Conservation (phyloP, 2,888 invertebrate species). For the Cephus pulcher region DNA sequence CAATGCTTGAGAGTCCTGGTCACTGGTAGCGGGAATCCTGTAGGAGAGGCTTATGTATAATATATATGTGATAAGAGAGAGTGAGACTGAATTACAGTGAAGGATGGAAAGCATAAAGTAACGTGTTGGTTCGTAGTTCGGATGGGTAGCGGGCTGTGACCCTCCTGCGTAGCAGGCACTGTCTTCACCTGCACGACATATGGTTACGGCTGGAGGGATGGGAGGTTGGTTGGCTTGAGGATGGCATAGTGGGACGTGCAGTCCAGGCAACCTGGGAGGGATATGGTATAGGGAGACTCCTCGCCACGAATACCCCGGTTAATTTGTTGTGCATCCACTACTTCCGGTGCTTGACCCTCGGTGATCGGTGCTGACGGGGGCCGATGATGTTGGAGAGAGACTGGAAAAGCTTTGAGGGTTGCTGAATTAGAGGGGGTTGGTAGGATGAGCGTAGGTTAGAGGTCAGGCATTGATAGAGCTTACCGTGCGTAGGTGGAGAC, state of each 20-base stretch:
- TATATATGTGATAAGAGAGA: neutral
- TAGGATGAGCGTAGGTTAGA: neutral
- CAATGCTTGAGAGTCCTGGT: neutral
- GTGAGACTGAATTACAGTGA: neutral
- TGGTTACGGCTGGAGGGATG: conserved; percentile 50
- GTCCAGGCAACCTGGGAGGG: neutral
- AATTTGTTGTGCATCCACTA: conserved; percentile 53
- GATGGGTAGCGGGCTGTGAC: neutral
- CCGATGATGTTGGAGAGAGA: neutral
- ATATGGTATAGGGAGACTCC: neutral
- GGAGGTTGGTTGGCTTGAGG: conserved; percentile 38
- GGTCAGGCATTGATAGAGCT: conserved; percentile 50
- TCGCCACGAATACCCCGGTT: conserved; percentile 40
- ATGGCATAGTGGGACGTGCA: conserved; percentile 27
- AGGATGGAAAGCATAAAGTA: neutral
- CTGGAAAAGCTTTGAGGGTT: neutral
- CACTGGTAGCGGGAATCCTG: neutral
- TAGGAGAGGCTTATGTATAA: neutral
- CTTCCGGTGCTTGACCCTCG: conserved; percentile 61
- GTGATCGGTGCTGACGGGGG: conserved; percentile 33
- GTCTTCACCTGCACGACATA: conserved; percentile 61
- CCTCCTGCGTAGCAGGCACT: conserved; percentile 25
- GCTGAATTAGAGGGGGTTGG: neutral
- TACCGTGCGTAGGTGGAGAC: neutral
- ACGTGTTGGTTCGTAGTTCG: neutral